Percentiles rank a stretch among this genome's conserved stretches.
phyloP scores from a whole-genome alignment of 2,113 vertebrate genomes.

The Etia nguti region DNA sequence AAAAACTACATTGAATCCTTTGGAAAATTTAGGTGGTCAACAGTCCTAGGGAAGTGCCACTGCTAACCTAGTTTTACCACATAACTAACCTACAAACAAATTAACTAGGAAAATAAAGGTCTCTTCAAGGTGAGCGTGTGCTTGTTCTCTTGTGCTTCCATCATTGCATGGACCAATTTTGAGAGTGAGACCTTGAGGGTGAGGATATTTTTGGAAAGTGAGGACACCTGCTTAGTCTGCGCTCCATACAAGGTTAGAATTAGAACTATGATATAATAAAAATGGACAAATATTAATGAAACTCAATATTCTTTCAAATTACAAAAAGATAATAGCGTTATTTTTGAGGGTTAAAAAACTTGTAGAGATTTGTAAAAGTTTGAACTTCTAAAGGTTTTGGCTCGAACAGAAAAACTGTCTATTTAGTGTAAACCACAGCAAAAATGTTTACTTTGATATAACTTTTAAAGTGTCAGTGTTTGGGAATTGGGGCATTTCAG shows the following conservation, averaged over 20 bases:
- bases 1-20: not conserved
- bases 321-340: not conserved
- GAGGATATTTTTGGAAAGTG: not conserved
- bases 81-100: conserved; percentile 11
- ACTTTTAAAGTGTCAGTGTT: not conserved
- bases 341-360: not conserved
- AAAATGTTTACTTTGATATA: not conserved
- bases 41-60: not conserved
- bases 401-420: not conserved
- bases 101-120: not conserved
- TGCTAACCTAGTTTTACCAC: conserved; percentile 9
- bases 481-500: not conserved
- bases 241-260: not conserved
- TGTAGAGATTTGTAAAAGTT: not conserved
- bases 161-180: not conserved
- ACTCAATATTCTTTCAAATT: not conserved
- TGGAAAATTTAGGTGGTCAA: not conserved
- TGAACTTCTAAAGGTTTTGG: not conserved
- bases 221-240: not conserved
- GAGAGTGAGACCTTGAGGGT: not conserved
- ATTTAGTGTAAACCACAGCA: not conserved
- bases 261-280: not conserved
- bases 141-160: not conserved
- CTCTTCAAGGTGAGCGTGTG: conserved; percentile 8
- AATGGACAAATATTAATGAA: not conserved